Evolutionary conservation across 1,140 invertebrate genomes (phyloP), one percentile per base, ranked within the genome.

Genomic region (Campoletis sonorensis): DNA sequence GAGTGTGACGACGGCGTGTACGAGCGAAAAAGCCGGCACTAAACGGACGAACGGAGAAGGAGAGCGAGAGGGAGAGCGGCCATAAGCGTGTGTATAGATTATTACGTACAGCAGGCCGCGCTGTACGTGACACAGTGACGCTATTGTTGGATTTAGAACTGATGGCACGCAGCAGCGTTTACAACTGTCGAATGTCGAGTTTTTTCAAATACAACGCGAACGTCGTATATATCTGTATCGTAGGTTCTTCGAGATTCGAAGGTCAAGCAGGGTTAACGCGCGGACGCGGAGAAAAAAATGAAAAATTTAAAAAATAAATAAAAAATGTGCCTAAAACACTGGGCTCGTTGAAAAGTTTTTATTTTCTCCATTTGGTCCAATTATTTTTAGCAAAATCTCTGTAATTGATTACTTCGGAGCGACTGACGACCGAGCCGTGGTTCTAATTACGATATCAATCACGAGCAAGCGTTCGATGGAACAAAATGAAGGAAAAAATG

Each of bases 71-170:
- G 8, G 18, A 54, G 16, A 54, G 18, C 1, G 18, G 8, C 18
- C n/a, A 21, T n/a, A 21, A n/a, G 51, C n/a, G 51, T 54, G 16
- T 54, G 16, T n/a, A 54, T 8, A 54, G 51, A 54, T 54, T 54
- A 54, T 54, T 54, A 54, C 51, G 40, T 45, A 45, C 40, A 45
- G 40, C 51, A 4, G 51, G n/a, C 51, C 10, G n/a, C 51, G n/a
- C 51, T 54, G 51, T 54, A 54, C 51, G 51, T n/a, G 51, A 54
- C 51, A 54, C 51, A 54, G 18, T 54, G 51, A 54, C 7, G 51
- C 18, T 54, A 54, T 54, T 54, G 51, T 54, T 54, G 51, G 51
- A 54, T 54, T 54, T 54, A 54, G 51, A 54, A 54, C 16, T 54
- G 51, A 54, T 54, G 18, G 51, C 51, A 54, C 51, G 51, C 51